phyloP scores from a whole-genome alignment of 2,797 vertebrate genomes.

The Bradypus variegatus region DNA sequence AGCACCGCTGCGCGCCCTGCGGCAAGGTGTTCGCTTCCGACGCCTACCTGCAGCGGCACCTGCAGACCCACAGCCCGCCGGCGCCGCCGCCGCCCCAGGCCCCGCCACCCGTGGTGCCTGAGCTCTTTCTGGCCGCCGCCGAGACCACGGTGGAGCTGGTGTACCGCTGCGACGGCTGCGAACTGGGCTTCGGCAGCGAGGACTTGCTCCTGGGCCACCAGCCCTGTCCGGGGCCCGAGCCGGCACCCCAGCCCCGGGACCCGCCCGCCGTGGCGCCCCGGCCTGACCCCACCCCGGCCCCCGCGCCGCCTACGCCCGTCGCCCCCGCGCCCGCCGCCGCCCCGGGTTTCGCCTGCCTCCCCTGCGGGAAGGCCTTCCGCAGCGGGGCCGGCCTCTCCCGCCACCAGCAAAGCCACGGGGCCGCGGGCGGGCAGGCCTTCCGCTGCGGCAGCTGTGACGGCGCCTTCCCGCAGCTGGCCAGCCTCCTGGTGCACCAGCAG shows the following conservation, averaged over 20 bases:
- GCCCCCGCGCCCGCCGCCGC: background rate
- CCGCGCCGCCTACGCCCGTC: constrained; percentile 68
- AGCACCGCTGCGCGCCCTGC: constrained; percentile 51
- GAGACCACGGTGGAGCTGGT: constrained; percentile 77
- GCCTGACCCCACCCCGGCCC: background rate
- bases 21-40: constrained; percentile 64
- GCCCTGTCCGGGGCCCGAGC: constrained; percentile 80
- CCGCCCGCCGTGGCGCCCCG: rapidly evolving
- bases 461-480: constrained; percentile 83
- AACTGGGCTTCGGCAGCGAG: constrained; percentile 83
- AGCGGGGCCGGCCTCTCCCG: constrained; percentile 84
- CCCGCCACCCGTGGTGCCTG: constrained; percentile 54
- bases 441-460: constrained; percentile 88
- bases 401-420: constrained; percentile 80
- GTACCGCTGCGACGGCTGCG: constrained; percentile 81
- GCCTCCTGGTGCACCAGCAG: constrained; percentile 89
- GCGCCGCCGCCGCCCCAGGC: constrained; percentile 54
- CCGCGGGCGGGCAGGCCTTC: constrained; percentile 71
- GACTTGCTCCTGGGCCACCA: constrained; percentile 85
- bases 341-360: constrained; percentile 77
- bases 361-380: constrained; percentile 89
- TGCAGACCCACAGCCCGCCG: constrained; percentile 53
- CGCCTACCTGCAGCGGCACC: constrained; percentile 64
- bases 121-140: constrained; percentile 65
- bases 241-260: constrained; percentile 51